Conservation (phyloP, 2,113 vertebrate genomes). For the Trogon melanurus region DNA sequence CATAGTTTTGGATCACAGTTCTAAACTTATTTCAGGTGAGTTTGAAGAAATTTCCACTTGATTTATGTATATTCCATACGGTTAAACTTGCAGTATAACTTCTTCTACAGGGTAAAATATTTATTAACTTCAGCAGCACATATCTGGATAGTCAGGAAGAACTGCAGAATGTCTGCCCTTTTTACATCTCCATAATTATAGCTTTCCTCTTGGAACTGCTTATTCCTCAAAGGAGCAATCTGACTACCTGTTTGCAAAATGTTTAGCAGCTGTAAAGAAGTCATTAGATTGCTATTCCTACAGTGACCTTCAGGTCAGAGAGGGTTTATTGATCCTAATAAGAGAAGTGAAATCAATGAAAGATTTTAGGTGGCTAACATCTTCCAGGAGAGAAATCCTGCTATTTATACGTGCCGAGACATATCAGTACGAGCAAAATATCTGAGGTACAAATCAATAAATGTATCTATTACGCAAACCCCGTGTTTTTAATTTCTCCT, state of each 20-base stretch:
- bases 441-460: slow-evolving; percentile 17
- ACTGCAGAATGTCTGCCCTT: background rate
- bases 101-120: background rate
- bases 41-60: background rate
- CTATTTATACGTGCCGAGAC: slow-evolving; percentile 48
- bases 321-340: slow-evolving; percentile 23
- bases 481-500: background rate
- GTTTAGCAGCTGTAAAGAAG: background rate
- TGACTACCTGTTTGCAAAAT: background rate
- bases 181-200: background rate
- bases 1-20: background rate
- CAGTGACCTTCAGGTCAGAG: background rate
- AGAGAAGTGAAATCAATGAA: slow-evolving; percentile 12
- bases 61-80: background rate
- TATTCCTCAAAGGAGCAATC: background rate
- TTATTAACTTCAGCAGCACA: background rate
- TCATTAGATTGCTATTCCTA: background rate
- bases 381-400: slow-evolving; percentile 46
- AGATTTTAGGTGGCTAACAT: slow-evolving; percentile 4
- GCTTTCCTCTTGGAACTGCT: background rate
- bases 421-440: slow-evolving; percentile 49
- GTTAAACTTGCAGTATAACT: background rate
- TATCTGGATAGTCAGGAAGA: background rate
- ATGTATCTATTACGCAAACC: slow-evolving; percentile 1
- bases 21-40: background rate